Evolutionary conservation across 2,113 vertebrate species (phyloP), one percentile per base, ranked within the genome.

Genomic region (Vanacampus margaritifer): DNA sequence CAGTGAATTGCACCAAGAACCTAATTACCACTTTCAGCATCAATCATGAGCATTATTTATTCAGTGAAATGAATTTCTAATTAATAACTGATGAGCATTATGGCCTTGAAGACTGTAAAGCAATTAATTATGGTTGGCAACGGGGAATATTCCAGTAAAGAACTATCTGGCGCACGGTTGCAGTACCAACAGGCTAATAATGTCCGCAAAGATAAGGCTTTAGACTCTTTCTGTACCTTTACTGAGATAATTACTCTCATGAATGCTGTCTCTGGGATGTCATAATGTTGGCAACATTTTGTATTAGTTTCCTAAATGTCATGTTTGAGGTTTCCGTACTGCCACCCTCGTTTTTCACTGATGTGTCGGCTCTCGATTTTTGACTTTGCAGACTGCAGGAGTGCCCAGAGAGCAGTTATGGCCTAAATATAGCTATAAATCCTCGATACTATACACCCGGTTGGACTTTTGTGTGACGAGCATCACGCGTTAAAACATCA

Each of bases 51-150:
- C 93, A 94, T 95, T 98, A 98, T 98, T 99, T 98, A 98, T 98
- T 97, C 95, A 96, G 94, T 89, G 92, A 96, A 97, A 95, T 94
- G 94, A 96, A 97, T 96, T 98, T 94, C 94, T 98, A 98, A 98
- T 99, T 99, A 98, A 98, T 98, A 98, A 98, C 97, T 98, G 95
- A 99, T 98, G 95, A 96, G 94, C 95, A 94, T 98, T 96, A 95
- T 96, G 95, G 95, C 95, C 95, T 96, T 91, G 89, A 96, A 95
- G 93, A 92, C 92, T 93, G 92, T 92, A 94, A 93, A 90, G 91
- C 94, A 94, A 97, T 98, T 97, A 95, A 98, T 98, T 98, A 97
- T 88, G 75, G 89, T 80, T 92, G 94, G 94, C 94, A 93, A 93
- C 88, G 84, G 93, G 92, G 93, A 94, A 93, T 93, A 91, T 91